Evolutionary conservation across 2,888 invertebrate genomes (phyloP).

Genomic region (Leucoptera coffeella): DNA sequence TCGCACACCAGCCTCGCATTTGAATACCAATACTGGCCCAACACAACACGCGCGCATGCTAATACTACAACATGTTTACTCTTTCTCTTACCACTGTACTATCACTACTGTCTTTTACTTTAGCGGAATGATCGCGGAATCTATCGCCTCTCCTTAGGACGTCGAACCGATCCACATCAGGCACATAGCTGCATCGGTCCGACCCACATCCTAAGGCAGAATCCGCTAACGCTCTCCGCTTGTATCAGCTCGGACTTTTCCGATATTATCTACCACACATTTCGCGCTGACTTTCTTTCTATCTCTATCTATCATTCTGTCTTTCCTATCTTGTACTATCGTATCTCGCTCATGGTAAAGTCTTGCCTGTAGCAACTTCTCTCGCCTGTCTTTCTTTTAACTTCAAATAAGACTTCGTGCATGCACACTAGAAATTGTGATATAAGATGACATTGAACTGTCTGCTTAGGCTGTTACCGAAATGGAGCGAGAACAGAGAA

Average conservation of each 20-base stretch:
- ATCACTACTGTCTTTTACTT: slow-evolving; percentile 27
- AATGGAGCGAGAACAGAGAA: too few relatives aligned
- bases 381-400: slow-evolving; percentile 44
- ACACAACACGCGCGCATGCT: slow-evolving; percentile 52
- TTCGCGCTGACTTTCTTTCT: slow-evolving; percentile 20
- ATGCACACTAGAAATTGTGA: slow-evolving; percentile 54
- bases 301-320: slow-evolving; percentile 20
- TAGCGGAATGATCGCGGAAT: background rate
- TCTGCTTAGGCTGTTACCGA: too few relatives aligned
- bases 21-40: slow-evolving; percentile 65
- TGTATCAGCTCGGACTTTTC: slow-evolving; percentile 37
- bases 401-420: slow-evolving; percentile 46
- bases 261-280: too few relatives aligned
- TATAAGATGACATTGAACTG: slow-evolving; percentile 15
- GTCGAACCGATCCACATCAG: too few relatives aligned
- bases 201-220: slow-evolving; percentile 14
- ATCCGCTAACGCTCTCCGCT: slow-evolving; percentile 31
- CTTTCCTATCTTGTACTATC: slow-evolving; percentile 42
- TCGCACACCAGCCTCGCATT: slow-evolving; percentile 55
- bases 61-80: slow-evolving; percentile 28
- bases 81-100: slow-evolving; percentile 36
- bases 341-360: slow-evolving; percentile 44
- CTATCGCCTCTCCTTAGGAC: background rate
- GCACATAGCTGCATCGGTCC: background rate
- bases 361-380: slow-evolving; percentile 45